phyloP scores from a whole-genome alignment of 2,888 invertebrate species.

The Polyploca ridens region DNA sequence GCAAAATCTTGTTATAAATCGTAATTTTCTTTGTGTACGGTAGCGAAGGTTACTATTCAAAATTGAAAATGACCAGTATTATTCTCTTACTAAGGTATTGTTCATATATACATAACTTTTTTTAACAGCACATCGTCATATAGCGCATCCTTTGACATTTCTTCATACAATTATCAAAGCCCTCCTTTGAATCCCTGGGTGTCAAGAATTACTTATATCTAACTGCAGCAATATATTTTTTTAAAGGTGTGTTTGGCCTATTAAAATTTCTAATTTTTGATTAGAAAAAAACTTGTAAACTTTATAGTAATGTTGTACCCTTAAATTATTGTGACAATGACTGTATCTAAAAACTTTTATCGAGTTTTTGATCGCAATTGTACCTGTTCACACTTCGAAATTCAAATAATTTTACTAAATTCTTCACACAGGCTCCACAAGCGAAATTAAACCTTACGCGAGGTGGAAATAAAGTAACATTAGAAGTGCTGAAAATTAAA shows the following conservation, averaged over 20 bases:
- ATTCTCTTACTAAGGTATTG: not conserved
- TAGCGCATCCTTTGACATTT: not conserved
- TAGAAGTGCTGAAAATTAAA: not conserved
- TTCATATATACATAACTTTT: not conserved
- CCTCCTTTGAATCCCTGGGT: no score
- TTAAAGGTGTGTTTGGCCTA: no score
- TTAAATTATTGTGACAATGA: not conserved
- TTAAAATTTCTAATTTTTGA: no score
- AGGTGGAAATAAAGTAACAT: not conserved
- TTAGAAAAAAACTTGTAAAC: no score
- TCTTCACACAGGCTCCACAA: not conserved
- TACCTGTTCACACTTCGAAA: slow-evolving; percentile 6
- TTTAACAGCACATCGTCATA: not conserved
- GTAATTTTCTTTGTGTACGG: not conserved
- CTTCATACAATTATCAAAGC: not conserved
- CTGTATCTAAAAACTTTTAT: not conserved
- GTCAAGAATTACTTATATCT: no score
- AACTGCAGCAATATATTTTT: not conserved
- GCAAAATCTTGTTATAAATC: slow-evolving; percentile 11
- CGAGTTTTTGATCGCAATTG: slow-evolving; percentile 1
- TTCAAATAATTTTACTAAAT: not conserved
- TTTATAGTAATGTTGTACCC: not conserved
- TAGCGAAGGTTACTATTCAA: not conserved
- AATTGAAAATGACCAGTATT: not conserved
- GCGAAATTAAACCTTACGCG: not conserved